A percentile compares a stretch with the other conserved stretches of the same genome.
These are phyloP conservation scores for Crax fasciolata DNA, from an alignment of 2,797 vertebrate species.

Conservation along the genomic window DNA sequence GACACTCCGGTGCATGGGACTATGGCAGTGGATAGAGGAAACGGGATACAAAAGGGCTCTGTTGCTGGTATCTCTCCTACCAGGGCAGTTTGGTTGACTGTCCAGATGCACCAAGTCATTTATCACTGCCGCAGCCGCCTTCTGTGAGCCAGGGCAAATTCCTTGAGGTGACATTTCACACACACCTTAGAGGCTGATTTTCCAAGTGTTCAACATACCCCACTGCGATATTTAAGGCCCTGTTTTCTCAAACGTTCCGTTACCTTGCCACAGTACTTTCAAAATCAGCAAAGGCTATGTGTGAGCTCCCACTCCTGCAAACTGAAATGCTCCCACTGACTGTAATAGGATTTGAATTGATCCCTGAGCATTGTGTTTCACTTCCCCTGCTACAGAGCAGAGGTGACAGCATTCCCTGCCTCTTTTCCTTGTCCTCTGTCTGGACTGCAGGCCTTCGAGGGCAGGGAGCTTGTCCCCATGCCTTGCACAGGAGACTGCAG, in stretches of 20 bases:
- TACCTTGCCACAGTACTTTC: not conserved
- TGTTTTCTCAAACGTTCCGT: not conserved
- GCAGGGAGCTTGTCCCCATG: not conserved
- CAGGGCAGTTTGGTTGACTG: not conserved
- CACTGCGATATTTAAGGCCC: not conserved
- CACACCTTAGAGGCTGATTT: not conserved
- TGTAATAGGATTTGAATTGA: not conserved
- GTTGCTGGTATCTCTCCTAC: not conserved
- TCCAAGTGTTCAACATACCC: not conserved
- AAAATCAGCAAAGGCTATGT: not conserved
- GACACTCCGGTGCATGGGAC: not conserved
- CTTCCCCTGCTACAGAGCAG: not conserved
- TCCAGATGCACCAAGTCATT: not conserved
- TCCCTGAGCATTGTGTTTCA: not conserved
- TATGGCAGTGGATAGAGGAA: not conserved
- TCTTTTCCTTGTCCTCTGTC: not conserved
- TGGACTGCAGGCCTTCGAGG: not conserved
- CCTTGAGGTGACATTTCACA: not conserved
- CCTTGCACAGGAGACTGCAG: not conserved
- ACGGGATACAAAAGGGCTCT: accelerated
- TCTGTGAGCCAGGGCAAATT: not conserved
- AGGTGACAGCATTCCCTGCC: not conserved
- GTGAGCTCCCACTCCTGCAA: not conserved
- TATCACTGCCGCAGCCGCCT: not conserved
- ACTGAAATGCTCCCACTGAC: not conserved